These are phyloP conservation scores for Tragulus kanchil DNA, from an alignment of 2,113 vertebrate species.

Conservation along the genomic window DNA sequence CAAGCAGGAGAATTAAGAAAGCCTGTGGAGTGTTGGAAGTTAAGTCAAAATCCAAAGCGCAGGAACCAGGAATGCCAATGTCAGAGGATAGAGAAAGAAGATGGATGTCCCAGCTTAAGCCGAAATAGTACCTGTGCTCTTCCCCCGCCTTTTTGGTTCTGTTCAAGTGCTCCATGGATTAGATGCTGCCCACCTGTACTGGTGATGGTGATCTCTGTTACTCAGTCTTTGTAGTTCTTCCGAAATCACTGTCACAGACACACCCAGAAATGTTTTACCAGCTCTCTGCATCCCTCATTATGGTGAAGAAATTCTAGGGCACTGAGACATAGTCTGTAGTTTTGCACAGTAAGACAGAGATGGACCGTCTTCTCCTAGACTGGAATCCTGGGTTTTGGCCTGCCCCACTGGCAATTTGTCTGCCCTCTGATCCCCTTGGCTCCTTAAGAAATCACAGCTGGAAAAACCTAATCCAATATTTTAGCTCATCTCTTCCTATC, in stretches of 20 bases:
- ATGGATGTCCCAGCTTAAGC: background rate
- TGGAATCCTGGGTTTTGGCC: background rate
- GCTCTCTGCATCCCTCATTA: background rate
- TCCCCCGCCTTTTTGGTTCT: background rate
- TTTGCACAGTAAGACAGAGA: background rate
- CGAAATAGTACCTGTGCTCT: background rate
- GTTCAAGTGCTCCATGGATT: background rate
- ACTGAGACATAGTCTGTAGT: background rate
- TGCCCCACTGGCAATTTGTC: background rate
- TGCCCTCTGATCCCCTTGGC: background rate
- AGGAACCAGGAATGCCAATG: background rate
- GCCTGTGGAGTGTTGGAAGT: background rate
- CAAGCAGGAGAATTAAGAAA: background rate
- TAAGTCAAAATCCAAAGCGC: background rate
- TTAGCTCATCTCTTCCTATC: background rate
- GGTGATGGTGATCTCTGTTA: background rate
- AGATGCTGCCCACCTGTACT: background rate
- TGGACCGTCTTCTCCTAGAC: background rate
- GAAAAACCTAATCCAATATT: background rate
- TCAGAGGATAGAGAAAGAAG: background rate
- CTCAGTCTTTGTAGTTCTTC: background rate
- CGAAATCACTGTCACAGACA: background rate
- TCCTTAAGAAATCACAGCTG: constrained; percentile 39
- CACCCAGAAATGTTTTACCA: background rate
- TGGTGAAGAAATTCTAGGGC: constrained; percentile 20